Base-by-base conservation (phyloP, 1,140 invertebrate species). In the Procambarus virginalis region DNA sequence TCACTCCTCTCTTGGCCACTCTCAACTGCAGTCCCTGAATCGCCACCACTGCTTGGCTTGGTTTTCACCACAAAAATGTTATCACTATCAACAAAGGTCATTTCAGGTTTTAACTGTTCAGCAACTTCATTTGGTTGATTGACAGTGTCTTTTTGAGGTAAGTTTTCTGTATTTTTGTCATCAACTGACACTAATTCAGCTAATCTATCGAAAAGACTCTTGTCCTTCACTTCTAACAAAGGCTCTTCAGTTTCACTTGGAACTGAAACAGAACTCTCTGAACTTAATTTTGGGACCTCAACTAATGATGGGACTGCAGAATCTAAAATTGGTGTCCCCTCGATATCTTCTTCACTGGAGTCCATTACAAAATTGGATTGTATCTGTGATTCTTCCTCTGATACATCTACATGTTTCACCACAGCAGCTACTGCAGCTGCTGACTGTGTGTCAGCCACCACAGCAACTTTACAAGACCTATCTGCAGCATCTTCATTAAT, bases 41-140 rank as follows among this genome's bases (percentile, higher is more conserved):
- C 49, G 12, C 20, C 60, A n/a, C 20, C 10, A 12, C 70, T 60
- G 58, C 48, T 78, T 20, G 84, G 55, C n/a, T 77, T 76, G 3
- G 84, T 22, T n/a, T 49, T 77, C 34, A 86, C 84, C 14, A 86
- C 58, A 77, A 77, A 60, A 3, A 49, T 76, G n/a, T 76, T 49
- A 3, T 60, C 84, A 17, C n/a, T 46, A 22, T 55, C 76, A 17
- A n/a, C 76, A n/a, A 58, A 45, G 55, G 9, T 22, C 51, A 14
- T 58, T 3, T 34, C 46, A 34, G 12, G 6, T 78, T 48, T 20
- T 34, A 20, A 51, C 51, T 34, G 17, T 55, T 51, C 22, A 51
- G 22, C 22, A n/a, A 14, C 51, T 34, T 82, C 80, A 20, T 34
- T 6, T n/a, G 14, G 8, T 5, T 4, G 45, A 4, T 20, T 46